Evolutionary conservation across 64 coral and sea anemone species (phyloP), one percentile per base, ranked within the genome.

Genomic region (Acropora tenuis): DNA sequence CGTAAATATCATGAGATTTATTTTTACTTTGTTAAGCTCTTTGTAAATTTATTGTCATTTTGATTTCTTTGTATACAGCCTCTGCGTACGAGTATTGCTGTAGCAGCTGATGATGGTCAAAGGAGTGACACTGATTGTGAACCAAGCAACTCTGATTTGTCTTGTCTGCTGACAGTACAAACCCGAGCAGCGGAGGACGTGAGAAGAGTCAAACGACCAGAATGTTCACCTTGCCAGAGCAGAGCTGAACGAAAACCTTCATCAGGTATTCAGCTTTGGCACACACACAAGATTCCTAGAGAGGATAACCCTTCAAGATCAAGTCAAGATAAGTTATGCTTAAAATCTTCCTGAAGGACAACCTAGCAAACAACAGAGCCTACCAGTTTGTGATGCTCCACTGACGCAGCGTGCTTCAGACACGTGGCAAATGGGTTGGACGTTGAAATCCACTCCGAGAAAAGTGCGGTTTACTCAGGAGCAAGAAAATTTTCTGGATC

Each of bases 251-350:
- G 4, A 87, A 74, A 43, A 74, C 68, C 40, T 87, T 74, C 13
- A 87, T 87, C 47, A 74, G 68, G 68, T 76, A 74, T 76, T 73
- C 68, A 73, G 68, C 68, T 59, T 43, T 68, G 90, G 90, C 4
- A 8, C 15, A 65, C 90, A 91, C 53, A 67, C 11, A 12, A 53
- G 69, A 18, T 57, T 50, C 69, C 73, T 76, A 15, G 80, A 91
- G n/a, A 85, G 77, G 12, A 83, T 89, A 66, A 76, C 90, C 40
- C 80, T 91, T 74, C 79, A 76, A 44, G 90, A 91, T 60, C 67
- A 59, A 30, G 80, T 80, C 2, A 84, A 80, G 66, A 77, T 91
- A 3, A 66, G 90, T n/a, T 85, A 91, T 66, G 80, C 90, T 75
- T 55, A 82, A 48, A 61, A 66, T 75, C 58, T 85, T 5, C 79